phyloP scores from a whole-genome alignment of 1,140 invertebrate species.

The Drosophila parvula region DNA sequence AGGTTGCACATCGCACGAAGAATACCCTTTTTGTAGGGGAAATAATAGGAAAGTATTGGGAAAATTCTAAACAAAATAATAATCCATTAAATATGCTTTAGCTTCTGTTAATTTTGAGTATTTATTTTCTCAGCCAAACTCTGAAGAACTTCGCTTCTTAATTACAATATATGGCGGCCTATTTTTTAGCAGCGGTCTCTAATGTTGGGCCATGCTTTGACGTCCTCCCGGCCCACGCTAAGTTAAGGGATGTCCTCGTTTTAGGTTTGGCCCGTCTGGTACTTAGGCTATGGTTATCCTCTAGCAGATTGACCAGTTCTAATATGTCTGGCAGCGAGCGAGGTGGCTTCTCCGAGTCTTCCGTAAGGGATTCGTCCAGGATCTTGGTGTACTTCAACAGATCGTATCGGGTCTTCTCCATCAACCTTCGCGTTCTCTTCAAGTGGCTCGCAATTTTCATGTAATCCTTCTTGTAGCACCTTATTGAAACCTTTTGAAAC shows the following conservation, averaged over 20 bases:
- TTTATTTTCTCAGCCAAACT: neutral
- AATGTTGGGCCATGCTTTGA: no score
- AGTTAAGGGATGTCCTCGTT: no score
- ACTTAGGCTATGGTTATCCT: neutral
- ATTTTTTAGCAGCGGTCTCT: no score
- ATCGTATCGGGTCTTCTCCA: neutral
- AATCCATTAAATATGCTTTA: no score
- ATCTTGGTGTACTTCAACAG: neutral
- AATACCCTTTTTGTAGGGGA: neutral
- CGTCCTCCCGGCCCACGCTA: no score
- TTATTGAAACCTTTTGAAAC: neutral
- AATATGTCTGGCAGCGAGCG: neutral
- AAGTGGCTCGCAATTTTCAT: neutral
- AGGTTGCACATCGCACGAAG: neutral
- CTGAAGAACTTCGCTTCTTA: neutral
- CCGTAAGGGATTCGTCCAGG: neutral
- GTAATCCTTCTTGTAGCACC: neutral
- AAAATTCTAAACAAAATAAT: neutral
- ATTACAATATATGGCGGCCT: neutral
- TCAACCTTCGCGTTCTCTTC: neutral
- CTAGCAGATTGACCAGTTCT: neutral
- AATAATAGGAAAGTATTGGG: neutral
- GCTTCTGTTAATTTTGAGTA: neutral
- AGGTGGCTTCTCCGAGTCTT: fast-evolving
- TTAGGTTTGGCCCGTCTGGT: no score